Evolutionary conservation across 2,113 vertebrate genomes (phyloP).

Genomic region (Chaenocephalus aceratus): DNA sequence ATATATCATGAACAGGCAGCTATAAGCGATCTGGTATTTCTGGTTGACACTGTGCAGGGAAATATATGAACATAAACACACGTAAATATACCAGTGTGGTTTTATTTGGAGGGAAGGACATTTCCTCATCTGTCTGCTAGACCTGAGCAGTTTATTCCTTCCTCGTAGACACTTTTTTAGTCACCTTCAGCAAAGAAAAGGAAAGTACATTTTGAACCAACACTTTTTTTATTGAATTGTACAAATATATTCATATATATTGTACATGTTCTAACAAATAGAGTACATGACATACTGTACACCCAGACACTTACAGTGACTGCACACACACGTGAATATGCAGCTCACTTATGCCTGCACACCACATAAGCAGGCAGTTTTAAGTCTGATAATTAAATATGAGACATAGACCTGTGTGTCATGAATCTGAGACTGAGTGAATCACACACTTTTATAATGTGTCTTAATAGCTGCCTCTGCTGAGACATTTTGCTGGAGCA

Average conservation of each 20-base stretch:
- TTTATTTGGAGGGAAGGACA: constrained; percentile 24
- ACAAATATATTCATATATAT: not conserved
- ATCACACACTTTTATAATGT: constrained; percentile 50
- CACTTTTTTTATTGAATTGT: not conserved
- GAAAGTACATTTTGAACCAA: constrained; percentile 14
- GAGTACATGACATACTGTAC: constrained; percentile 8
- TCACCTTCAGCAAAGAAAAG: constrained; percentile 17
- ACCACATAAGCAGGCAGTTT: constrained; percentile 23
- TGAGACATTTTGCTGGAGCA: constrained; percentile 27
- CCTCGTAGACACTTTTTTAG: constrained; percentile 27
- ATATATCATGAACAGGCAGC: constrained; percentile 13
- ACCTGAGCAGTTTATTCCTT: constrained; percentile 32
- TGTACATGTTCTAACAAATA: constrained; percentile 13
- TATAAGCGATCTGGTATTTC: constrained; percentile 9
- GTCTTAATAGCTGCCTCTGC: constrained; percentile 42
- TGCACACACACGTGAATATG: constrained; percentile 9
- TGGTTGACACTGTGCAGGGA: constrained; percentile 1
- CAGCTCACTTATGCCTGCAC: constrained; percentile 15
- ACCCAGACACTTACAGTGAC: not conserved
- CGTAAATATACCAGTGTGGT: constrained; percentile 25
- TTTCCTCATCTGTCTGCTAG: constrained; percentile 20
- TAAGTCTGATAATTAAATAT: constrained; percentile 31
- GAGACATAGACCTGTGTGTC: constrained; percentile 37
- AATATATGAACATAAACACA: constrained; percentile 29
- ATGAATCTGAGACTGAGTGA: constrained; percentile 28